A percentile compares a stretch with the other conserved stretches of the same genome.
phyloP scores from a whole-genome alignment of 2,113 vertebrate species.

The Neodontobutis hainanensis region DNA sequence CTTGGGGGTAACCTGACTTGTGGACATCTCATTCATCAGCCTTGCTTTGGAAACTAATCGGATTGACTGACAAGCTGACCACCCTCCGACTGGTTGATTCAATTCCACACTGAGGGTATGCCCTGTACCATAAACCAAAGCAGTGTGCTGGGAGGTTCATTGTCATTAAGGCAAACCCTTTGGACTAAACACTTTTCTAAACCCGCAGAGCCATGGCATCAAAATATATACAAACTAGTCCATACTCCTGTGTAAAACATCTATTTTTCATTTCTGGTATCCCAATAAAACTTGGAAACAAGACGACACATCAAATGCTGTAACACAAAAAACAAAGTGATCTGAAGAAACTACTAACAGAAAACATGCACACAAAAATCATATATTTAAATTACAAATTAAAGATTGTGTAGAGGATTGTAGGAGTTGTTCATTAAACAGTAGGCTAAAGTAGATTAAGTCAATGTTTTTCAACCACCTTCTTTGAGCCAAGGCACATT shows the following conservation, averaged over 20 bases:
- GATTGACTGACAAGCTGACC: slow-evolving; percentile 19
- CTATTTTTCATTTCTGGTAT: neutral
- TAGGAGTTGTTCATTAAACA: too few relatives aligned
- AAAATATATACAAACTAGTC: neutral
- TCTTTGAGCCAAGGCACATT: too few relatives aligned
- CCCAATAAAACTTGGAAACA: neutral
- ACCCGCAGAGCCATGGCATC: neutral
- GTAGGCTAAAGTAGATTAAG: too few relatives aligned
- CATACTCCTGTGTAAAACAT: neutral
- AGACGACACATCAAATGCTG: neutral
- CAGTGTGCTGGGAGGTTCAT: neutral
- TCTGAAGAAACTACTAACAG: too few relatives aligned
- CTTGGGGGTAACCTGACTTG: neutral
- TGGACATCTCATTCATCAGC: neutral
- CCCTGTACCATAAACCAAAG: neutral
- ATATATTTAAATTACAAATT: too few relatives aligned
- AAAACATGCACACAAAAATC: too few relatives aligned
- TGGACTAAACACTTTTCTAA: neutral
- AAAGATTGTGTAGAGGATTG: too few relatives aligned
- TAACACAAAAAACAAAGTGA: too few relatives aligned
- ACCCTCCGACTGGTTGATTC: neutral
- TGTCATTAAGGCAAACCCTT: neutral
- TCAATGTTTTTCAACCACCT: too few relatives aligned
- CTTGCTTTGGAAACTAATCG: slow-evolving; percentile 7
- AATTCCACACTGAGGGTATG: neutral